Conservation (phyloP, 2,113 vertebrate species). For the Stomatorhinus ivindoensis region DNA sequence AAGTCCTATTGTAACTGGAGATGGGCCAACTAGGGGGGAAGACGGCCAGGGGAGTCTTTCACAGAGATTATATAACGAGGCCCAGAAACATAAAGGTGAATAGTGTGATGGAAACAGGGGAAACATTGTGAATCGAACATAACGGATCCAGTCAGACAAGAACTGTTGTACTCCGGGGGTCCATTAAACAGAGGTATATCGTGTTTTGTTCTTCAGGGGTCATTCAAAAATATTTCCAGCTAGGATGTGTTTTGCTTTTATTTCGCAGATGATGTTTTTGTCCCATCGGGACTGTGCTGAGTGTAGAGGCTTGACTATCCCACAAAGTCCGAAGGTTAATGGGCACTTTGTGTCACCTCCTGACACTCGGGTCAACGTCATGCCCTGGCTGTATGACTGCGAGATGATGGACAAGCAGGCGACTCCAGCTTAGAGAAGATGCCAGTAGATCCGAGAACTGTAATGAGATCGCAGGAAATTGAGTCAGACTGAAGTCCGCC, state of each 20-base stretch:
- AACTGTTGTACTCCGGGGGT: conserved; percentile 18
- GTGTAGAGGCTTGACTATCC: neutral
- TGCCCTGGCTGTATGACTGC: neutral
- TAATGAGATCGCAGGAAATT: neutral
- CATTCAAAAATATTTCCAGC: neutral
- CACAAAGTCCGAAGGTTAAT: neutral
- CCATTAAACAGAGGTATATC: conserved; percentile 14
- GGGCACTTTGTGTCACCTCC: neutral
- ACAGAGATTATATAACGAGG: conserved; percentile 37
- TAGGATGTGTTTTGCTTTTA: neutral
- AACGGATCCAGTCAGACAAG: conserved; percentile 26
- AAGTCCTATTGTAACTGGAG: conserved; percentile 34
- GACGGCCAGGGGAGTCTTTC: conserved; percentile 23
- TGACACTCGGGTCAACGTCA: neutral
- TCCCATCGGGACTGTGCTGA: neutral
- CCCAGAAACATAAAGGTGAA: conserved; percentile 20
- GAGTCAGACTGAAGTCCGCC: neutral
- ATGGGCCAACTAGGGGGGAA: conserved; percentile 23
- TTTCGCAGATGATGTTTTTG: neutral
- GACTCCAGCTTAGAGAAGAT: neutral
- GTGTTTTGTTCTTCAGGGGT: neutral
- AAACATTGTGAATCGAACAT: conserved; percentile 34
- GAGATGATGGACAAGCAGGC: neutral
- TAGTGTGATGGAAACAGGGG: conserved; percentile 20
- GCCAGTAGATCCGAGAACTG: neutral